Base-by-base conservation (phyloP, 2,797 vertebrate species). In the Catamblyrhynchus diadema region DNA sequence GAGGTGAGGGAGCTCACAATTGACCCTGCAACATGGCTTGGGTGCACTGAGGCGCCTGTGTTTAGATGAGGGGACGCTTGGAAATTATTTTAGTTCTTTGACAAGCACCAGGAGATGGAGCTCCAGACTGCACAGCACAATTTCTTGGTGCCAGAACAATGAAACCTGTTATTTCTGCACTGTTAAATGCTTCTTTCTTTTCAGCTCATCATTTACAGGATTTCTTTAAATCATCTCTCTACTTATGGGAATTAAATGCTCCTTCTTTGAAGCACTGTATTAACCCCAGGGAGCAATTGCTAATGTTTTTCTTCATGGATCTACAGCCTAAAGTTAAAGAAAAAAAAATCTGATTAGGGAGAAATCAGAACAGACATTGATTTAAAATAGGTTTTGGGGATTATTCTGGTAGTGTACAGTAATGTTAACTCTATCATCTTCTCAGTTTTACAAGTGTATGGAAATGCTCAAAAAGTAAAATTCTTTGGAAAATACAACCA, bases 21-120 rank as follows among this genome's bases (percentile, higher is more conserved):
- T 44, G 14, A 8, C 35, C 12, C 53, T 74, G 33, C 20, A 35
- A 2, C 24, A 6, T 6, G 64, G 24, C 10, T 32, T 23, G 39
- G 7, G 10, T 30, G 41, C 57, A 65, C 10, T 33, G 16, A 84
- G 11, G 12, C 45, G 27, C 41, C 64, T 21, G 7, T 8, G 37
- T n/a, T 37, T 33, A 8, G 23, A 18, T 48, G 21, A 33, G 53
- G 33, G 71, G 30, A 80, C 8, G 4, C 32, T 37, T 51, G 44
- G 48, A 83, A 94, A 74, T 64, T 0, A 37, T 72, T 84, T 44
- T 42, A 35, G 6, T 47, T 85, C 61, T 64, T 67, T 64, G 78
- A 45, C 27, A 82, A 77, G 39, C 13, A 64, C 93, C 93, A 96
- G 93, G 86, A 95, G 93, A 95, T 94, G 94, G 94, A 95, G 94